Conservation (phyloP, 2,888 invertebrate genomes). For the Acanthosepion pharaonis region DNA sequence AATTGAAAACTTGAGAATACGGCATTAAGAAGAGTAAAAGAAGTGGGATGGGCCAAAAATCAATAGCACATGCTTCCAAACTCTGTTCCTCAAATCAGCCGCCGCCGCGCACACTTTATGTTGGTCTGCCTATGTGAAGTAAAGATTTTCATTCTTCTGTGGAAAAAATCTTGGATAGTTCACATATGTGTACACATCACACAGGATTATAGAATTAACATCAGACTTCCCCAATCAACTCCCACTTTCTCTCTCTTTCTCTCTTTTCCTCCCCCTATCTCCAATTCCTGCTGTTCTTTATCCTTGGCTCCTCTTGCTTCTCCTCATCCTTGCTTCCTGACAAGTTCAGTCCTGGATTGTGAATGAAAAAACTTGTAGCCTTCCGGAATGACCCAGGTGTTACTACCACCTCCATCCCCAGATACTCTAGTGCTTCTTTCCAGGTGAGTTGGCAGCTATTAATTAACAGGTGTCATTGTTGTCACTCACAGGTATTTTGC, state of each 20-base stretch:
- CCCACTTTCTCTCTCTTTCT: neutral
- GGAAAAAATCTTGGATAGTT: neutral
- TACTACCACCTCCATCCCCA: conserved; percentile 11
- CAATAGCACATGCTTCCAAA: neutral
- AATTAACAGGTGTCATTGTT: neutral
- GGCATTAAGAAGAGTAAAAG: neutral
- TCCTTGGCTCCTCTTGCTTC: neutral
- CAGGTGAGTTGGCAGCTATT: neutral
- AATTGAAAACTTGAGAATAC: neutral
- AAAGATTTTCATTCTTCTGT: neutral
- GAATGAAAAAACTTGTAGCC: conserved; percentile 2
- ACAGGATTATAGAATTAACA: neutral
- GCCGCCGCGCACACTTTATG: neutral
- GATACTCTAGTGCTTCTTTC: neutral
- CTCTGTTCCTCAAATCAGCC: neutral
- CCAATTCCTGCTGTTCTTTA: neutral
- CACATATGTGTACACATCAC: neutral
- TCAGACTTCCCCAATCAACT: neutral
- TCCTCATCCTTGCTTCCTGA: neutral
- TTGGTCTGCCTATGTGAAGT: neutral
- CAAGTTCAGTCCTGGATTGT: neutral
- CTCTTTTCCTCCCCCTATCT: neutral
- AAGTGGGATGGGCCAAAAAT: neutral
- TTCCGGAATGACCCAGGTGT: neutral
- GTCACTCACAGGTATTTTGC: neutral